Conservation (phyloP, 30 jellyfish, hydroid and myxozoan genomes). For the Hydractinia echinata region DNA sequence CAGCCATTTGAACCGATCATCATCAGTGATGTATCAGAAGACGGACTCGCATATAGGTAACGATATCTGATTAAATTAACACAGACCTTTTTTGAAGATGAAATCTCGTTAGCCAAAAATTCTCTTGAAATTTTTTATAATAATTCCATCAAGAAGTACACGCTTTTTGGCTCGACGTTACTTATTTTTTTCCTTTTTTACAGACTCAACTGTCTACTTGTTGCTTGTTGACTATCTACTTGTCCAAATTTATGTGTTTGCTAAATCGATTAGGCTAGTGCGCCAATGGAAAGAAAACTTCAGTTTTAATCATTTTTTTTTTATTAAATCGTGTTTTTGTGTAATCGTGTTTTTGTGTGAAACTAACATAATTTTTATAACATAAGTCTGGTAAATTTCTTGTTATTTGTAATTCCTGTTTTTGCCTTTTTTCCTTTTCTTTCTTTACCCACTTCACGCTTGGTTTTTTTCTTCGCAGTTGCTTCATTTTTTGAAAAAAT, state of each 20-base stretch:
- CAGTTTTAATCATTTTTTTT: not conserved
- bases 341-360: not conserved
- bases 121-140: not conserved
- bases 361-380: no score
- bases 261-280: not conserved
- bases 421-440: no score
- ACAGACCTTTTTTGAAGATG: not conserved
- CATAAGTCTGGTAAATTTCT: no score
- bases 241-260: no score
- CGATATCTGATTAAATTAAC: not conserved
- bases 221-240: no score
- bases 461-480: no score
- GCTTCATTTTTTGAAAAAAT: no score
- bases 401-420: no score
- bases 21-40: slow-evolving; percentile 57
- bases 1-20: slow-evolving; percentile 58
- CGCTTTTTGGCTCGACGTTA: not conserved
- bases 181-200: not conserved
- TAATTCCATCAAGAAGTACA: no score
- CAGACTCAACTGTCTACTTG: not conserved
- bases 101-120: not conserved
- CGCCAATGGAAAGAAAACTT: not conserved
- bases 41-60: slow-evolving; percentile 66
- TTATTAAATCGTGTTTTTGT: not conserved
- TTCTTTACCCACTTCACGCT: no score